A percentile compares a stretch with the other conserved stretches of the same genome.
Conservation (phyloP, 2,797 vertebrate species). For the Rhynchotus rufescens region DNA sequence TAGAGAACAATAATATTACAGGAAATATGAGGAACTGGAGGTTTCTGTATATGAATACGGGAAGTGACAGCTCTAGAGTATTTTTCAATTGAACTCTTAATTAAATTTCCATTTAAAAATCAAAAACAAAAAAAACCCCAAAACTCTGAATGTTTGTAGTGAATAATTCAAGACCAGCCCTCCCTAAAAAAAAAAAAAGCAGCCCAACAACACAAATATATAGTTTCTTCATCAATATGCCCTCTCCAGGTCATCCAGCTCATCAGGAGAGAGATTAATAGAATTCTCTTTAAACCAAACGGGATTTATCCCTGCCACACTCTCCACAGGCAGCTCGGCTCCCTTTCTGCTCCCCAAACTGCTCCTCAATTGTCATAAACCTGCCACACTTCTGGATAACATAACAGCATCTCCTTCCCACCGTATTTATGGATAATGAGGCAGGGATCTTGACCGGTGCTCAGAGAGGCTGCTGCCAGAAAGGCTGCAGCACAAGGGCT, state of each 20-base stretch:
- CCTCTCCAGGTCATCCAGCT: background rate
- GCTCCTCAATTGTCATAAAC: background rate
- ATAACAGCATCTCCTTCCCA: background rate
- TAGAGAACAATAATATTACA: background rate
- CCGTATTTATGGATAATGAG: background rate
- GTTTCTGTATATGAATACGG: background rate
- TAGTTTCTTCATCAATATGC: background rate
- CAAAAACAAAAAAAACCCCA: too few relatives aligned
- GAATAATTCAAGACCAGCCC: too few relatives aligned
- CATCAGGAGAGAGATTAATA: background rate
- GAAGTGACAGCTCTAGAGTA: background rate
- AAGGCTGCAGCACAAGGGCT: background rate
- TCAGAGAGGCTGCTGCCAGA: background rate
- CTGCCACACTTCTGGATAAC: background rate
- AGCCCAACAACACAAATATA: too few relatives aligned
- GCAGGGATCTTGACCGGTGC: background rate
- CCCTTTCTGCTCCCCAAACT: background rate
- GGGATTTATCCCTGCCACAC: rapidly evolving
- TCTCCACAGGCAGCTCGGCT: background rate
- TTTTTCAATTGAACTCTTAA: conserved; percentile 1
- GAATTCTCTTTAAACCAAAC: background rate
- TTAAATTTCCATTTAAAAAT: background rate
- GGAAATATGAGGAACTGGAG: background rate
- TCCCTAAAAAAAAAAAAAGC: too few relatives aligned
- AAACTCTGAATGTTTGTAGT: too few relatives aligned